Percentiles rank a stretch among this genome's conserved stretches.
Conservation (phyloP, 2,888 invertebrate genomes). For the Drosophila nr. perissopoda region DNA sequence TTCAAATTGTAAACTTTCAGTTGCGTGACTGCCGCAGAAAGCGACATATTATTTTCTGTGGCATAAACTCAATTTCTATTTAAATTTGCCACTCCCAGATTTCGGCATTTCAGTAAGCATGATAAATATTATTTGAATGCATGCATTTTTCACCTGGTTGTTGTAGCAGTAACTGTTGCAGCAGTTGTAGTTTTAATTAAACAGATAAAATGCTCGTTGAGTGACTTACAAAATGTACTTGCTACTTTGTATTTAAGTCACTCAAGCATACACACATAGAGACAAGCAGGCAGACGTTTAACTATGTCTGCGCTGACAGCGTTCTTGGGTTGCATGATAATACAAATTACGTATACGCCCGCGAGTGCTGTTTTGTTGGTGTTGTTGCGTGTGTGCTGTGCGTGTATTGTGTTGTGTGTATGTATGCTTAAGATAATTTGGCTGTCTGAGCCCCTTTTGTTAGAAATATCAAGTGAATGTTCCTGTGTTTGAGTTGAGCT, state of each 20-base stretch:
- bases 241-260: constrained; percentile 14
- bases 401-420: not conserved
- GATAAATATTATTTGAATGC: constrained; percentile 34
- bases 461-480: constrained; percentile 32
- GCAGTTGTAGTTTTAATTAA: constrained; percentile 60
- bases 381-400: constrained; percentile 3
- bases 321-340: constrained; percentile 36
- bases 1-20: constrained; percentile 57
- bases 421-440: constrained; percentile 12
- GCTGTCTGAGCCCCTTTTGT: constrained; percentile 29
- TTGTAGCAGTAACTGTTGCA: constrained; percentile 36
- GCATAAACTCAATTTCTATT: constrained; percentile 56
- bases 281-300: not conserved
- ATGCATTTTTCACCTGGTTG: not conserved
- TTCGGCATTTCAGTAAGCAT: constrained; percentile 54
- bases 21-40: constrained; percentile 68
- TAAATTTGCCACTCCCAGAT: constrained; percentile 52
- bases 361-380: constrained; percentile 18
- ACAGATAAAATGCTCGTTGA: constrained; percentile 50
- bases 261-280: not conserved
- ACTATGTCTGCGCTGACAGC: constrained; percentile 13
- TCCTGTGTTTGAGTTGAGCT: constrained; percentile 6
- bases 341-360: constrained; percentile 60
- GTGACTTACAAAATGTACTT: constrained; percentile 13
- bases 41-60: constrained; percentile 28